Conservation (phyloP, 92 coral and sea anemone genomes). For the Umimayanthus chanpuru region DNA sequence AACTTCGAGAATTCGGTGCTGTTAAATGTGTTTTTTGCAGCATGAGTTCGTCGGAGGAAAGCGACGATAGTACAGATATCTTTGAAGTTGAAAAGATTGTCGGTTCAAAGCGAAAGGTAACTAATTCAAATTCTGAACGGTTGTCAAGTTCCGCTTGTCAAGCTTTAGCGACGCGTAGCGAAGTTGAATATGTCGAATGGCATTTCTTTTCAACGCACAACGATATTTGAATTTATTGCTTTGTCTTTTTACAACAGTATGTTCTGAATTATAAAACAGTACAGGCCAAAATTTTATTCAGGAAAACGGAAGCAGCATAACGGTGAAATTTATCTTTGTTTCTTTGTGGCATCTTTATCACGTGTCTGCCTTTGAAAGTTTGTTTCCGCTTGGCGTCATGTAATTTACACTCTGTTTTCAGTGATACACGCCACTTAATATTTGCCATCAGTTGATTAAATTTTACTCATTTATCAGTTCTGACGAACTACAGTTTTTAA, state of each 20-base stretch:
- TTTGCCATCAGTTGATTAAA: not conserved
- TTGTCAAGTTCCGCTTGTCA: not conserved
- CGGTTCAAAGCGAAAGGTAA: conserved; percentile 11
- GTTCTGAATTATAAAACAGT: not conserved
- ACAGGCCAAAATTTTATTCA: no score
- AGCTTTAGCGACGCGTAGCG: not conserved
- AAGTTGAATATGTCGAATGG: no score
- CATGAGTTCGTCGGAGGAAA: not conserved
- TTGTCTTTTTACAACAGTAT: not conserved
- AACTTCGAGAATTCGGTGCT: not conserved
- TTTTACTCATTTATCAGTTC: not conserved
- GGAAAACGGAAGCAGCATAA: not conserved
- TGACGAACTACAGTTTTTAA: not conserved
- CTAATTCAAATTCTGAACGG: not conserved
- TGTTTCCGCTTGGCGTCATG: not conserved
- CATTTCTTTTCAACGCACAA: not conserved
- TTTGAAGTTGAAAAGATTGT: conserved; percentile 20
- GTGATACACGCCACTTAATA: no score
- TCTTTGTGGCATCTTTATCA: not conserved
- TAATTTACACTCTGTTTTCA: no score
- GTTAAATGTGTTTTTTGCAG: not conserved
- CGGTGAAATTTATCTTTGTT: no score
- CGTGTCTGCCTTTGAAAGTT: not conserved
- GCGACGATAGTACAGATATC: not conserved
- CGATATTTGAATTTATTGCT: not conserved